Evolutionary conservation across 2,888 invertebrate genomes (phyloP).

Genomic region (Leptogaster cylindrica): DNA sequence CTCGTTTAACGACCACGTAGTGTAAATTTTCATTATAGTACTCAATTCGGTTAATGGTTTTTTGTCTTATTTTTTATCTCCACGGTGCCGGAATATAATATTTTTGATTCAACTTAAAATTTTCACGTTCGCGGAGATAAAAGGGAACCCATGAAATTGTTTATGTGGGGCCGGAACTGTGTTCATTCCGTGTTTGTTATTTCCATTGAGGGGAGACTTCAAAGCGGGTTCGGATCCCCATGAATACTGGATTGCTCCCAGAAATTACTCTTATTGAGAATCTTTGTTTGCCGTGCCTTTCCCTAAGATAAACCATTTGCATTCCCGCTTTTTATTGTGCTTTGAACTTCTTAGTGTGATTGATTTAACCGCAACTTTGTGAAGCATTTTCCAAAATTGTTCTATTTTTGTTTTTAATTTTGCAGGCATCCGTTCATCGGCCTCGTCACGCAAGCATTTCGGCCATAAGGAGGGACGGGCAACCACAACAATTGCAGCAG

Average conservation of each 20-base stretch:
- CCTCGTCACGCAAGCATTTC: constrained; percentile 54
- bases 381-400: neutral
- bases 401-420: constrained; percentile 17
- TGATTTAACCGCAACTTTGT: constrained; percentile 10
- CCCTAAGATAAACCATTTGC: constrained; percentile 3
- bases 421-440: constrained; percentile 56
- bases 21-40: constrained; percentile 1
- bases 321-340: constrained; percentile 3
- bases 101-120: constrained; percentile 23
- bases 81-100: constrained; percentile 16
- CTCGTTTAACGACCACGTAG: constrained; percentile 5
- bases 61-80: constrained; percentile 35
- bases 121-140: constrained; percentile 18
- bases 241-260: constrained; percentile 9
- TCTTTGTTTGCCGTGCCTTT: constrained; percentile 7
- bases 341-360: too few relatives aligned
- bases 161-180: constrained; percentile 1
- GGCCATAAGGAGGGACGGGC: constrained; percentile 52
- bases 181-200: constrained; percentile 26
- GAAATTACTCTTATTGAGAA: neutral
- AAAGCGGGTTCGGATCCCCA: neutral
- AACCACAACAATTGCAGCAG: constrained; percentile 43
- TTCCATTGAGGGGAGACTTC: constrained; percentile 25
- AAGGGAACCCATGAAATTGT: constrained; percentile 30
- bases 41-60: constrained; percentile 29